A percentile compares a stretch with the other conserved stretches of the same genome.
Conservation (phyloP, 2,113 vertebrate genomes). For the Nibea coibor region DNA sequence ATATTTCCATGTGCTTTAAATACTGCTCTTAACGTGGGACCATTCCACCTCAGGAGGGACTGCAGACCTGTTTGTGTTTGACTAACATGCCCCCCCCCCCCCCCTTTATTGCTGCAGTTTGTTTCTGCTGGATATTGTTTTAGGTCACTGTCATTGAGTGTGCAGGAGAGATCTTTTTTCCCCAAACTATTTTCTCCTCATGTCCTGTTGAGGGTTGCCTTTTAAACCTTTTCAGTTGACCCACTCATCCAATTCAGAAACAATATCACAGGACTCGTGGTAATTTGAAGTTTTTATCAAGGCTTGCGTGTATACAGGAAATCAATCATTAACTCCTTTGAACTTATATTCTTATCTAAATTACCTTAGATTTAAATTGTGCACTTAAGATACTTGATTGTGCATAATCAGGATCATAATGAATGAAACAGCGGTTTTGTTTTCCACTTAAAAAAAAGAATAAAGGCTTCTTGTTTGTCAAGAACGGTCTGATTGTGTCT, state of each 20-base stretch:
- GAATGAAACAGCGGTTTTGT: constrained; percentile 81
- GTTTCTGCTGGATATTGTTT: constrained; percentile 93
- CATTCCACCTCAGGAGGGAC: constrained; percentile 91
- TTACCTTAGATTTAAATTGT: constrained; percentile 80
- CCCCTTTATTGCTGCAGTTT: constrained; percentile 84
- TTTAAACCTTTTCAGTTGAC: constrained; percentile 89
- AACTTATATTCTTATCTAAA: constrained; percentile 79
- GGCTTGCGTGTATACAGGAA: constrained; percentile 76
- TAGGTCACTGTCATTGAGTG: constrained; percentile 88
- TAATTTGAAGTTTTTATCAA: constrained; percentile 79
- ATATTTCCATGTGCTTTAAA: constrained; percentile 89
- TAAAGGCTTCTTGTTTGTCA: constrained; percentile 87
- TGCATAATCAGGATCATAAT: constrained; percentile 82
- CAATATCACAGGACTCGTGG: constrained; percentile 90
- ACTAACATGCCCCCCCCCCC: constrained; percentile 82
- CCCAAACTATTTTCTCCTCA: constrained; percentile 79
- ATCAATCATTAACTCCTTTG: constrained; percentile 76
- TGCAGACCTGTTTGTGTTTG: constrained; percentile 87
- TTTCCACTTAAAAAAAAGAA: constrained; percentile 80
- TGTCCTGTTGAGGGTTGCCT: constrained; percentile 77
- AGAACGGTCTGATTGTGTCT: constrained; percentile 52
- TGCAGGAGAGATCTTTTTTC: constrained; percentile 88
- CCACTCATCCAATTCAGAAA: constrained; percentile 87
- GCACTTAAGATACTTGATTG: constrained; percentile 80
- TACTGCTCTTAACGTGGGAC: constrained; percentile 90